These are phyloP conservation scores for Xestoiulus laeticollis DNA, from an alignment of 2,888 invertebrate genomes.

Conservation along the genomic window DNA sequence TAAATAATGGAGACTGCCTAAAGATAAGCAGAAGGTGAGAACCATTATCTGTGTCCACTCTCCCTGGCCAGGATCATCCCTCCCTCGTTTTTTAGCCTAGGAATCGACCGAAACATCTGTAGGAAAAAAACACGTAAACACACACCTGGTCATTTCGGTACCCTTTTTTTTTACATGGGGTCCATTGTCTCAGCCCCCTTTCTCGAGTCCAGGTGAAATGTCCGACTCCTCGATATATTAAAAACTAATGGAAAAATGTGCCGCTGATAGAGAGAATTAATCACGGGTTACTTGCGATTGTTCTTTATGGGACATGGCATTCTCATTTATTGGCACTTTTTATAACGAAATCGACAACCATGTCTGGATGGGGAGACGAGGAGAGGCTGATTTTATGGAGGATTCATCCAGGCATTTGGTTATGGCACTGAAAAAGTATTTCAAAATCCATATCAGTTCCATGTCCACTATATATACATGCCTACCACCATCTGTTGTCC, in stretches of 20 bases:
- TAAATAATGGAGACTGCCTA: not conserved
- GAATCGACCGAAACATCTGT: not conserved
- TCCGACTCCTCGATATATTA: not conserved
- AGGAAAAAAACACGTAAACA: not conserved
- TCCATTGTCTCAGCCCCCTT: not conserved
- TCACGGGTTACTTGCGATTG: too few species aligned
- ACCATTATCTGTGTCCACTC: conserved; percentile 47
- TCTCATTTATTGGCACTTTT: too few species aligned
- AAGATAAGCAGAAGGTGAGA: conserved; percentile 47
- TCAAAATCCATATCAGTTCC: too few species aligned
- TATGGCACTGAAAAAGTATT: too few species aligned
- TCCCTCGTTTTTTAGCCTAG: not conserved
- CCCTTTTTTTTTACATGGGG: not conserved
- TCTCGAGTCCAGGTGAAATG: not conserved
- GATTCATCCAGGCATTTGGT: too few species aligned
- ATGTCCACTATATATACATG: too few species aligned
- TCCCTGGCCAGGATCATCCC: not conserved
- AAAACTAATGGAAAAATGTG: not conserved
- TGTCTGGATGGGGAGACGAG: too few species aligned
- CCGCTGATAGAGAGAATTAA: not conserved
- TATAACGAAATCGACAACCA: too few species aligned
- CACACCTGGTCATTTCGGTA: not conserved
- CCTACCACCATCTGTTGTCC: too few species aligned
- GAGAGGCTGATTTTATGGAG: too few species aligned
- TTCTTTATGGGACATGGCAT: too few species aligned